A percentile compares a stretch with the other conserved stretches of the same genome.
Conservation (phyloP, 2,888 invertebrate genomes). For the Camptogramma bilineatum region DNA sequence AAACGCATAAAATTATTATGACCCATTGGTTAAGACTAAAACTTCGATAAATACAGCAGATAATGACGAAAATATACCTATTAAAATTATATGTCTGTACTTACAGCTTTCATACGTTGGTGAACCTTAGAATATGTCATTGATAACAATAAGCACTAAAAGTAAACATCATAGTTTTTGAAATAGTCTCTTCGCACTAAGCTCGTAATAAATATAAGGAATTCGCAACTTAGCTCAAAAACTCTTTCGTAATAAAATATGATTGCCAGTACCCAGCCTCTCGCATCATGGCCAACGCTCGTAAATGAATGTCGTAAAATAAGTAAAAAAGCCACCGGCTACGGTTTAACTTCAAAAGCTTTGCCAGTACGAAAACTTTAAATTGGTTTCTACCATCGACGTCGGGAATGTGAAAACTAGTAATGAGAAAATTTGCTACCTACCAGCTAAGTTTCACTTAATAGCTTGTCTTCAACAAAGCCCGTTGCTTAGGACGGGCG, state of each 20-base stretch:
- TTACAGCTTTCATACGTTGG: neutral
- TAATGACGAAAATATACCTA: neutral
- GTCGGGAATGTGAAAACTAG: conserved; percentile 70
- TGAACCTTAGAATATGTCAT: conserved; percentile 5
- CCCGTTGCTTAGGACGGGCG: conserved; percentile 18
- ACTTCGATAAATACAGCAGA: conserved; percentile 1
- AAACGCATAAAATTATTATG: neutral
- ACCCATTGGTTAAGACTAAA: neutral
- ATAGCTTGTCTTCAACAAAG: conserved; percentile 45
- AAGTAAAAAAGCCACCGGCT: conserved; percentile 51
- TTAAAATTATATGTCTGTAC: neutral
- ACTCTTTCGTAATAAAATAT: conserved; percentile 49
- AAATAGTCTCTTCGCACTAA: conserved; percentile 35
- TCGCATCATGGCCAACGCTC: conserved; percentile 67
- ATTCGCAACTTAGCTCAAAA: conserved; percentile 47
- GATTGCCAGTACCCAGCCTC: conserved; percentile 60
- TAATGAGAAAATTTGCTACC: conserved; percentile 62
- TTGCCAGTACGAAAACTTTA: conserved; percentile 78
- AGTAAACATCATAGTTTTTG: conserved; percentile 20
- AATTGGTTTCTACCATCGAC: conserved; percentile 76
- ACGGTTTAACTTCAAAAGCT: conserved; percentile 72
- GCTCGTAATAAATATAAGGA: conserved; percentile 43
- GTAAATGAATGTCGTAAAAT: conserved; percentile 60
- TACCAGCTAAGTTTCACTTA: conserved; percentile 52
- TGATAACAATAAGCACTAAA: conserved; percentile 33